Evolutionary conservation across 2,888 invertebrate genomes (phyloP).

Genomic region (Rhingia rostrata): DNA sequence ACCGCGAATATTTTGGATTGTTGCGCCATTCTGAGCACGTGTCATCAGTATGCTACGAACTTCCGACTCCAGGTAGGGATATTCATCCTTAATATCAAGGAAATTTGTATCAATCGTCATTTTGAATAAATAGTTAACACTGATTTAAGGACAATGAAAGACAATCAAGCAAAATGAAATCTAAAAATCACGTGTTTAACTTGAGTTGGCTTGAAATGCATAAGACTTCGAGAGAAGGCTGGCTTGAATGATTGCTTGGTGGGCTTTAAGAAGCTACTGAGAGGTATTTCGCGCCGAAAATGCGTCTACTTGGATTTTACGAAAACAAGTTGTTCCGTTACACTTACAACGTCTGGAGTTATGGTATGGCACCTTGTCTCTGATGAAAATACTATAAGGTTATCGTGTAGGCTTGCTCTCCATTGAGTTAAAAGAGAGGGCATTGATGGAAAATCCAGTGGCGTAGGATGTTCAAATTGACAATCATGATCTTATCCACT

Average conservation of each 20-base stretch:
- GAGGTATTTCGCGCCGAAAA: slow-evolving; percentile 17
- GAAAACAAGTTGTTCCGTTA: slow-evolving; percentile 24
- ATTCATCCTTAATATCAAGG: slow-evolving; percentile 77
- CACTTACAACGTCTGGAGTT: no score
- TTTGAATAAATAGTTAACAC: slow-evolving; percentile 25
- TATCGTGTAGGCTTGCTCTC: no score
- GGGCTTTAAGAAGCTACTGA: slow-evolving; percentile 41
- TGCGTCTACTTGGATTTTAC: background rate
- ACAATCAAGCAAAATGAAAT: slow-evolving; percentile 8
- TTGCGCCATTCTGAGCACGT: slow-evolving; percentile 81
- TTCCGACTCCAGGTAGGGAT: slow-evolving; percentile 79
- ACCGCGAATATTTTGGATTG: slow-evolving; percentile 81
- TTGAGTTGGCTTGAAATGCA: background rate
- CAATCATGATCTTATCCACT: no score
- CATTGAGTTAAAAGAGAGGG: no score
- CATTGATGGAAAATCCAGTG: no score
- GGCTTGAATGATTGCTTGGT: slow-evolving; percentile 25
- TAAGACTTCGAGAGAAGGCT: background rate
- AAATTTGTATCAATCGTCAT: slow-evolving; percentile 79
- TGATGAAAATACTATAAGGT: no score
- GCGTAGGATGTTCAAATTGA: no score
- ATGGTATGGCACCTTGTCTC: no score
- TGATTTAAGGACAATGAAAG: background rate
- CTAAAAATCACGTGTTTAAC: slow-evolving; percentile 55
- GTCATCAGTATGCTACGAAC: slow-evolving; percentile 80